Conservation (phyloP, 2,888 invertebrate species). For the Ennomos erosarius region DNA sequence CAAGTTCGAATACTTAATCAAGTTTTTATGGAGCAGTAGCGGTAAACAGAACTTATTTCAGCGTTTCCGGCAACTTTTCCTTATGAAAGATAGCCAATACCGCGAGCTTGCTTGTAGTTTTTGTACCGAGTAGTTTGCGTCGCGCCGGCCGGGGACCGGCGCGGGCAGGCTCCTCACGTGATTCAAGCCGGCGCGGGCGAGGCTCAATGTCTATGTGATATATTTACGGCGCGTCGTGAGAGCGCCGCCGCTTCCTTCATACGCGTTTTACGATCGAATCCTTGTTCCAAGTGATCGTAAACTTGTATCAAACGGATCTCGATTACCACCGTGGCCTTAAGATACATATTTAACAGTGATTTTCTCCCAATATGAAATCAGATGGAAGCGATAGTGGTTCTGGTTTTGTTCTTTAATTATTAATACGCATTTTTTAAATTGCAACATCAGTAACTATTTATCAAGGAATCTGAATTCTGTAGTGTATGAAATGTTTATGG, state of each 20-base stretch:
- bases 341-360: slow-evolving; percentile 16
- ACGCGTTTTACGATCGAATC: slow-evolving; percentile 33
- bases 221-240: slow-evolving; percentile 26
- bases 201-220: slow-evolving; percentile 27
- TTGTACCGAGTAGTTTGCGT: too few species aligned
- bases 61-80: slow-evolving; percentile 5
- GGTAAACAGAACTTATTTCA: slow-evolving; percentile 7
- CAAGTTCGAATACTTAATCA: slow-evolving; percentile 6
- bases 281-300: slow-evolving; percentile 31
- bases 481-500: too few species aligned
- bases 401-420: too few species aligned
- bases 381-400: not conserved
- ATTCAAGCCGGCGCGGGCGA: slow-evolving; percentile 1
- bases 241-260: slow-evolving; percentile 23
- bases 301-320: slow-evolving; percentile 34
- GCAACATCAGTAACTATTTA: too few species aligned
- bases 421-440: too few species aligned
- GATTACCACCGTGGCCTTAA: slow-evolving; percentile 25
- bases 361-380: slow-evolving; percentile 3
- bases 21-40: slow-evolving; percentile 16
- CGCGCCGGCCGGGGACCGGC: too few species aligned
- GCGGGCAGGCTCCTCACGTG: slow-evolving; percentile 1
- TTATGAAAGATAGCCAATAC: slow-evolving; percentile 15
- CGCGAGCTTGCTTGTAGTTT: not conserved
- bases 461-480: too few species aligned